These are phyloP conservation scores for Conus canariensis DNA, from an alignment of 2,888 invertebrate genomes.

Conservation along the genomic window DNA sequence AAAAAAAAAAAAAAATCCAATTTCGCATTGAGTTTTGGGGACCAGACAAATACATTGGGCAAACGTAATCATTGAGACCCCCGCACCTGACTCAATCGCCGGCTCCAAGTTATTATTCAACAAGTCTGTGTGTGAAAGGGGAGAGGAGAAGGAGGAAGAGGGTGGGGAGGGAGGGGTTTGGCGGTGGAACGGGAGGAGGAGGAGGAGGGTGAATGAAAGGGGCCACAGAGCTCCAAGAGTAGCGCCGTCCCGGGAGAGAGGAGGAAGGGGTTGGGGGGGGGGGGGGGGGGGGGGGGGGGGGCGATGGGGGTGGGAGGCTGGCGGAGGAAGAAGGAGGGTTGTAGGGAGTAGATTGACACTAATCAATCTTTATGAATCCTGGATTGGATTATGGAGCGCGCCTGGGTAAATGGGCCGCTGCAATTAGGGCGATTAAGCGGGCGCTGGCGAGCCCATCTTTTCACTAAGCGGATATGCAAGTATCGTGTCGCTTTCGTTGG, in stretches of 20 bases:
- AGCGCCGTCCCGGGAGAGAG: background rate
- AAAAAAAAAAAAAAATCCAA: background rate
- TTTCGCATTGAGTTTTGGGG: constrained; percentile 6
- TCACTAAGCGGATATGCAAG: constrained; percentile 27
- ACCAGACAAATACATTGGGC: constrained; percentile 18
- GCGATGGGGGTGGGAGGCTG: background rate
- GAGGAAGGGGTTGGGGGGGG: background rate
- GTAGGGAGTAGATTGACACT: constrained; percentile 37
- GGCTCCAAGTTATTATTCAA: background rate
- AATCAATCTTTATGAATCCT: constrained; percentile 38
- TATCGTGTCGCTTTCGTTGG: constrained; percentile 17
- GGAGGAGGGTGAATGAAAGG: background rate
- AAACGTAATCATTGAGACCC: constrained; percentile 22
- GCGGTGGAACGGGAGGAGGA: background rate
- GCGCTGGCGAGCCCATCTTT: constrained; percentile 6
- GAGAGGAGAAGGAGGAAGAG: background rate
- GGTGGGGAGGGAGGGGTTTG: background rate
- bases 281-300: background rate
- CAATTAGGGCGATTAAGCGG: constrained; percentile 39
- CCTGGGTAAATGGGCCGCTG: constrained; percentile 30
- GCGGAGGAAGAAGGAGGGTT: background rate
- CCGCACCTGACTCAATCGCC: constrained; percentile 20
- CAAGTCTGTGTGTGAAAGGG: constrained; percentile 1
- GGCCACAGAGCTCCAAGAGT: background rate
- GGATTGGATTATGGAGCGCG: constrained; percentile 34